phyloP scores from a whole-genome alignment of 2,797 vertebrate species.

The Percopsis omiscomaycus region DNA sequence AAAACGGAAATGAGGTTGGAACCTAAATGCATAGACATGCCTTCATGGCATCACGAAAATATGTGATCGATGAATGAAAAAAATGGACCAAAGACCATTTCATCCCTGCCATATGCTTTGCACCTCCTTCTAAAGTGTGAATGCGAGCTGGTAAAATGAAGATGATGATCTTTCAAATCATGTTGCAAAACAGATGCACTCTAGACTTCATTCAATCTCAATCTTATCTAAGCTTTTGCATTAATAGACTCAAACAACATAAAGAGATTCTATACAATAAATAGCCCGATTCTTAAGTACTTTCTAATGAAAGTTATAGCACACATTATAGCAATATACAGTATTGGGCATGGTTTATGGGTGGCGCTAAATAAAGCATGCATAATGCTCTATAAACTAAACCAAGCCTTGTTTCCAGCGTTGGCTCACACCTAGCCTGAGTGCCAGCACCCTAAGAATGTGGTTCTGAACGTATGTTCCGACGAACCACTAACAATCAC shows the following conservation, averaged over 20 bases:
- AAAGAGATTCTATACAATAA: constrained; percentile 51
- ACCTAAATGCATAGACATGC: constrained; percentile 58
- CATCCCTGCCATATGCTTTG: constrained; percentile 13
- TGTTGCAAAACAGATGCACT: background rate
- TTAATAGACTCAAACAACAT: constrained; percentile 39
- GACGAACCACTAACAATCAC: constrained; percentile 51
- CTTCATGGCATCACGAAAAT: constrained; percentile 7
- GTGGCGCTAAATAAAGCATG: constrained; percentile 65
- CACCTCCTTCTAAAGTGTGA: constrained; percentile 15
- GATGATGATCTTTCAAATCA: constrained; percentile 19
- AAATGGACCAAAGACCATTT: constrained; percentile 31
- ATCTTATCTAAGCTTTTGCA: constrained; percentile 27
- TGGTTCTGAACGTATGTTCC: constrained; percentile 51
- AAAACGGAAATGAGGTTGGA: constrained; percentile 37
- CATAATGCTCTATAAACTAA: constrained; percentile 63
- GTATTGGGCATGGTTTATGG: constrained; percentile 53
- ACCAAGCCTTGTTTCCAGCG: constrained; percentile 62
- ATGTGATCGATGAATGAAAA: constrained; percentile 23
- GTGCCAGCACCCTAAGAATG: constrained; percentile 65
- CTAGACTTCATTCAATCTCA: constrained; percentile 38
- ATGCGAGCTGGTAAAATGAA: constrained; percentile 22
- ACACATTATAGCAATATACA: constrained; percentile 68
- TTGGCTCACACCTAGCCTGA: constrained; percentile 44
- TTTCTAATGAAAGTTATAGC: constrained; percentile 65
- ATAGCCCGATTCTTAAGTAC: constrained; percentile 55